Evolutionary conservation across 1,140 invertebrate species (phyloP), one percentile per base, ranked within the genome.

Genomic region (Pteromalus puparum): DNA sequence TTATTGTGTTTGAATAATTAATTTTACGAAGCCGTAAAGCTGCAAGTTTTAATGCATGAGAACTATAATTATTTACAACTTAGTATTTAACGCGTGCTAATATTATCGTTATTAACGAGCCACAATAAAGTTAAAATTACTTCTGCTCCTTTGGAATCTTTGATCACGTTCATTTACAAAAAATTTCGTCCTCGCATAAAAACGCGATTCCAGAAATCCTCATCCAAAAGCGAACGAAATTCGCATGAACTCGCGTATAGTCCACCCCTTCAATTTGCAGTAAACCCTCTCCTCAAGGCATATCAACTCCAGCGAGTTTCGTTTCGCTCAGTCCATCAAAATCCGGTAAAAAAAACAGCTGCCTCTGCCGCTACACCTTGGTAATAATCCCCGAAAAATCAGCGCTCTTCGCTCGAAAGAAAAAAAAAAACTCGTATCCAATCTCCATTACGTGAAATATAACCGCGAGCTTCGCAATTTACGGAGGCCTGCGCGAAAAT

Each of bases 391-490:
- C 28, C 67, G 24, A 26, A 30, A 26, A 70, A 70, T 70, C 67
- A 70, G 26, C 67, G 28, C 67, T 28, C 67, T 18, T 67, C 61
- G 30, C 15, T 21, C 26, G 12, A 21, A 7, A 0, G 12, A 65
- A 34, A 30, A 65, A 9, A 30, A 77, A 61, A 34, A 28, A 30
- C 28, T 34, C 30, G 28, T 67, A 78, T 70, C 24, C 67, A 70
- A 70, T 70, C 67, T 70, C 26, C 67, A 70, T 70, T 28, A 70
- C 24, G 67, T 26, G 28, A 30, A 28, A 70, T n/a, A 70, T 70
- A 70, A 30, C 26, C 26, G 67, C 67, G 28, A 30, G 26, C 67
- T 61, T 61, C 18, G 67, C 67, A 70, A 70, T 70, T 70, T 70
- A 18, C 67, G 67, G 6, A 70, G 28, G 26, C 46, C 2, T 15